These are phyloP conservation scores for Himalopsyche phryganea DNA, from an alignment of 1,140 invertebrate genomes.

Conservation along the genomic window DNA sequence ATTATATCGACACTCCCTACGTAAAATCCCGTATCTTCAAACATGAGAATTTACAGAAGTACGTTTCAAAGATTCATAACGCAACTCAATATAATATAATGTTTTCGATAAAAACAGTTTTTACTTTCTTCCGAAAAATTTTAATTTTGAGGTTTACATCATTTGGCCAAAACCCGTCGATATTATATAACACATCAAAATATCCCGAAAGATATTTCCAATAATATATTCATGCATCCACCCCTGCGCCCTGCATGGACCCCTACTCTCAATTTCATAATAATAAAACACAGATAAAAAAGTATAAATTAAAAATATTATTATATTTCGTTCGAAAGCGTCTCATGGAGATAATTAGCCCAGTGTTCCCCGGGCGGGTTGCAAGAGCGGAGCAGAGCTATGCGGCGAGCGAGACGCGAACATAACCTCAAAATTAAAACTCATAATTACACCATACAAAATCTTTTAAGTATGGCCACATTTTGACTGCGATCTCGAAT, in stretches of 20 bases:
- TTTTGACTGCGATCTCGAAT: constrained; percentile 29
- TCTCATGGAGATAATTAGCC: constrained; percentile 34
- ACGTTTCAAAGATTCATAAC: no score
- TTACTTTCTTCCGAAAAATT: no score
- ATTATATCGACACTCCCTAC: no score
- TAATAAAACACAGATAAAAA: constrained; percentile 31
- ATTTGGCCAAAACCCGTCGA: no score
- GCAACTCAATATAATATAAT: no score
- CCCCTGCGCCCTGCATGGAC: neutral
- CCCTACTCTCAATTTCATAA: constrained; percentile 18
- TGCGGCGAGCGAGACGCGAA: constrained; percentile 9
- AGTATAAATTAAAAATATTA: constrained; percentile 36
- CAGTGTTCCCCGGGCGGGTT: constrained; percentile 10
- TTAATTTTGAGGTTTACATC: no score
- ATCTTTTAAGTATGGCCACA: constrained; percentile 26
- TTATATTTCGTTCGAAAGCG: constrained; percentile 31
- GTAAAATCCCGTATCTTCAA: no score
- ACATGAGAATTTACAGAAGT: no score
- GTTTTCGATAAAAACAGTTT: no score
- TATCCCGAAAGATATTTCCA: no score
- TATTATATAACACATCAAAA: no score
- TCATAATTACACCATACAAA: constrained; percentile 34
- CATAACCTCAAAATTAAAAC: constrained; percentile 31
- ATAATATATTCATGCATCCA: no score
- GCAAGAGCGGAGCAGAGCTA: constrained; percentile 9